Base-by-base conservation (phyloP, 2,888 invertebrate species). In the Harpagoxenus sublaevis region DNA sequence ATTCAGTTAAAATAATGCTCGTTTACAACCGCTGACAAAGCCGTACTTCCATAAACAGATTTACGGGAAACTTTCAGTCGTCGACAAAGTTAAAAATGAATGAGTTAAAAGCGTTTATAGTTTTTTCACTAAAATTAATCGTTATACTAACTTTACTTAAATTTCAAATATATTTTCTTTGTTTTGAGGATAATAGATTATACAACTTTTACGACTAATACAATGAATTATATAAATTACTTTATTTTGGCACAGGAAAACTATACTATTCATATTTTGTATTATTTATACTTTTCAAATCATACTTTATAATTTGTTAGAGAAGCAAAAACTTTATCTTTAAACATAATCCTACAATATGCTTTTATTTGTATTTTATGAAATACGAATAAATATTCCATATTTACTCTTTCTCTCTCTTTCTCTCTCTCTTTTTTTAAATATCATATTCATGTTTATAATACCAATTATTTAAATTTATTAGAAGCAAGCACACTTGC, bases 1-100 rank as follows among this genome's bases (percentile, higher is more conserved):
- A 78, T 68, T 57, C 15, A 51, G 48, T 63, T 75, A 55, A 57
- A 78, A 55, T 78, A 55, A 66, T 79, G 10, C 28, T 39, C 42
- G 23, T 42, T 68, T 15, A 42, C 31, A 78, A 79, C 6, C 45
- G 31, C 68, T 31, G 45, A 42, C 9, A 55, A 53, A 42, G 9
- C 28, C 10, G 23, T 51, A 39, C 2, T 78, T 68, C 68, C 31
- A 57, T 15, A 39, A 77, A 65, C 31, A 78, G 45, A 79, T 79
- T 51, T 68, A 53, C 42, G 0, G 3, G 9, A 57, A 79, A 79
- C 57, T 79, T 68, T 78, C 15, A 28, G 42, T 66, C 31, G 55
- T 28, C 31, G n/a, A 55, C 42, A 2, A 15, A 66, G 31, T 68
- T 45, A 57, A 68, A 68, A 68, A 23, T 35, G 1, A 45, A 45